Percentiles rank a stretch among this genome's conserved stretches.
Conservation (phyloP, 2,113 vertebrate species). For the Sciurus niger region DNA sequence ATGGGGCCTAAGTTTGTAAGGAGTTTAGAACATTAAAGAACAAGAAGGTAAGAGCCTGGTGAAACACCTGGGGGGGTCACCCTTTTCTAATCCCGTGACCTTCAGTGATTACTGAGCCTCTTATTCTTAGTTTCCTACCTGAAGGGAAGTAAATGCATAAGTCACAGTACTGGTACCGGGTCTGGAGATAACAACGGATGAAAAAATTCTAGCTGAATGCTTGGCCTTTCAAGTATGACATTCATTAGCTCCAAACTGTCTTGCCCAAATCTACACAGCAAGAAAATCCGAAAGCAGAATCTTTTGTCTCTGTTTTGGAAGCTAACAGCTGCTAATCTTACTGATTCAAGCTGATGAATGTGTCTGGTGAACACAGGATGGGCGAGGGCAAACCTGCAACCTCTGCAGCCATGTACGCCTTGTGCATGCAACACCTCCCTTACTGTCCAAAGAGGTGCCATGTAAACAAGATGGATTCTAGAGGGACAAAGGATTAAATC, state of each 20-base stretch:
- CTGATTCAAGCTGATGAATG: neutral
- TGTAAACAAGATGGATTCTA: neutral
- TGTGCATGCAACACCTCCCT: neutral
- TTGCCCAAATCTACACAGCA: neutral
- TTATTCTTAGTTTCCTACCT: neutral
- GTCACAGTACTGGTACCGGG: neutral
- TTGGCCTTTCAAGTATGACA: neutral
- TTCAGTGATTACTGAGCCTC: neutral
- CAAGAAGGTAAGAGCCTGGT: neutral
- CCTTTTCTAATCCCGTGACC: neutral
- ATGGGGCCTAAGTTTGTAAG: neutral
- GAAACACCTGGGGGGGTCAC: neutral
- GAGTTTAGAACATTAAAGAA: no score
- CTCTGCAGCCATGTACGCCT: neutral
- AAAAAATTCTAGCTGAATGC: neutral
- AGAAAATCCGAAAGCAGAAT: conserved; percentile 13
- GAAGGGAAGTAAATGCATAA: neutral
- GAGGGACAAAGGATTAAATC: neutral
- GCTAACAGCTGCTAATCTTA: conserved; percentile 21
- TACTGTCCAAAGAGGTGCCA: neutral
- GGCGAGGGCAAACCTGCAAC: neutral
- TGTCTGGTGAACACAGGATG: neutral
- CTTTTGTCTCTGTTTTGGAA: neutral
- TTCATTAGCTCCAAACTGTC: neutral
- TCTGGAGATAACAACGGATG: neutral